Evolutionary conservation across 2,113 vertebrate species (phyloP), one percentile per base, ranked within the genome.

Genomic region (Fulmarus glacialis): DNA sequence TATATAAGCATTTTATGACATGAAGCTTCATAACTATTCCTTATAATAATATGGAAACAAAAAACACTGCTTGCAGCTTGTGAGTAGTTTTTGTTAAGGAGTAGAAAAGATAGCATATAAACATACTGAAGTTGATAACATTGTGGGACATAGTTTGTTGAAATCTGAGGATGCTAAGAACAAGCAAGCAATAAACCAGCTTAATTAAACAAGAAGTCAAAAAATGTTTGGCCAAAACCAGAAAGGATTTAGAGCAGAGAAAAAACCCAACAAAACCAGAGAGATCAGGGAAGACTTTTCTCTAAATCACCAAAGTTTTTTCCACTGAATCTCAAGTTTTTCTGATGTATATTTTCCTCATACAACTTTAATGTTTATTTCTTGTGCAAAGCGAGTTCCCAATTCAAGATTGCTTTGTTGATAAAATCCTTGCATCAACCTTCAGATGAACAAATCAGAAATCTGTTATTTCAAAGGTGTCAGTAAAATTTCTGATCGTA

Each of bases 401-500:
- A 56, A 91, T 74, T 85, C 58, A 80, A 82, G 62, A 36, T 30
- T 92, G 29, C 36, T 92, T 91, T 82, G 42, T 64, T 77, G 52
- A 90, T 78, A 97, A 89, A 91, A 80, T 64, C 42, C 36, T 85
- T 85, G 30, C 63, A 77, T 72, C 21, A 43, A 19, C 22, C 52
- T 60, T 94, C 53, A 79, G 70, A 79, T 56, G 58, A 91, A 72
- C 36, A 73, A 91, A 89, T 85, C 62, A 67, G 56, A 87, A 90
- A 84, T 85, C 48, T 6, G 8, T 72, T 91, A 60, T 80, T 94
- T 93, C 43, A 75, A 89, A 72, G 18, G 23, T 47, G 11, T 34
- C 62, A 72, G 72, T 94, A 91, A 91, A 83, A 95, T 82, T 79
- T 73, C 67, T 93, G 71, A n/a, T 72, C 75, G 64, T 60, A 81